Evolutionary conservation across 2,888 invertebrate species (phyloP).

Genomic region (Ennomos quercinarius): DNA sequence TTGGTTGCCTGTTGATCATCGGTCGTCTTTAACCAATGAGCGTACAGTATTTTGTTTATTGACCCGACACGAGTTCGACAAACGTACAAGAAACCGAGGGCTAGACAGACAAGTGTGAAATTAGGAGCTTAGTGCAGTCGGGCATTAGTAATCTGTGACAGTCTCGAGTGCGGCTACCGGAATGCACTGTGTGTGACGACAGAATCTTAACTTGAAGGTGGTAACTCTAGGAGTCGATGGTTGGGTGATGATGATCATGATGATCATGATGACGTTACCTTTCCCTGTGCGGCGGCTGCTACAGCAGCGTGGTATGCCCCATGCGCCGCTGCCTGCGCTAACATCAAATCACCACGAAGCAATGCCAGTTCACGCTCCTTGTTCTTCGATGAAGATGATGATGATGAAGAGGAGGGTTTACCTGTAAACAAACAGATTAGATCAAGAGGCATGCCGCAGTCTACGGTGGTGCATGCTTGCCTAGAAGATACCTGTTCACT

Average conservation of each 20-base stretch:
- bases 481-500: no score
- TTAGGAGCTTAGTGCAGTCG: no score
- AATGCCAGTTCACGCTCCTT: slow-evolving; percentile 77
- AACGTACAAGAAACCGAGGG: no score
- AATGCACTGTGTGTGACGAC: no score
- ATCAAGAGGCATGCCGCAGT: background rate
- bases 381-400: slow-evolving; percentile 58
- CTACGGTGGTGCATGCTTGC: no score
- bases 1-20: no score
- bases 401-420: slow-evolving; percentile 61
- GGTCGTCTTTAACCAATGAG: no score
- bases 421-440: slow-evolving; percentile 45
- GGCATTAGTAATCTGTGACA: no score
- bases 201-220: no score
- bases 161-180: no score
- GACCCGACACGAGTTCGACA: no score
- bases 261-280: slow-evolving; percentile 52
- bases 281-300: slow-evolving; percentile 76
- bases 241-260: background rate
- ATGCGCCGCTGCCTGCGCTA: slow-evolving; percentile 81
- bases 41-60: no score
- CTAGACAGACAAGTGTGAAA: slow-evolving; percentile 22
- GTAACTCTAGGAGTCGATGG: background rate
- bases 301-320: slow-evolving; percentile 82
- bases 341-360: slow-evolving; percentile 76